phyloP scores from a whole-genome alignment of 2,113 vertebrate species.

The Argyrosomus japonicus region DNA sequence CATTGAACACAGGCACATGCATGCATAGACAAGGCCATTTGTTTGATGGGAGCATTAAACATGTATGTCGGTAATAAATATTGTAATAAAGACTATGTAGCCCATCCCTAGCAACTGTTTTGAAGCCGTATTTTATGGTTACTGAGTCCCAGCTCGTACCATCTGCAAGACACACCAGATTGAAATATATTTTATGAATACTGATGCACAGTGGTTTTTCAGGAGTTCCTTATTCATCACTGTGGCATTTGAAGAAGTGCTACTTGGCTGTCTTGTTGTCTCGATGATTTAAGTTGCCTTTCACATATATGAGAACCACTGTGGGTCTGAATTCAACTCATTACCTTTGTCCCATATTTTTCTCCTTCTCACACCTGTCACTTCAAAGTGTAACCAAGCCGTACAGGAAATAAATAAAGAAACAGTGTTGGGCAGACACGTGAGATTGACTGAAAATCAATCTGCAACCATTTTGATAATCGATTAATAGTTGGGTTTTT shows the following conservation, averaged over 20 bases:
- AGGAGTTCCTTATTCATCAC: slow-evolving; percentile 15
- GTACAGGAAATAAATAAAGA: slow-evolving; percentile 1
- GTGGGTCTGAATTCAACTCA: slow-evolving; percentile 15
- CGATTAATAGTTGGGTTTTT: background rate
- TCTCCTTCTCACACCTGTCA: background rate
- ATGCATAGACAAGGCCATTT: slow-evolving; percentile 35
- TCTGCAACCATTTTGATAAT: background rate
- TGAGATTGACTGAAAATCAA: background rate
- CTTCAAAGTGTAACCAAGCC: background rate
- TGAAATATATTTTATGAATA: slow-evolving; percentile 32
- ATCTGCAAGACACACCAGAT: background rate
- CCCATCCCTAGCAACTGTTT: background rate
- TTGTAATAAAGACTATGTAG: slow-evolving; percentile 31
- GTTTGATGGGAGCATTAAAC: slow-evolving; percentile 58
- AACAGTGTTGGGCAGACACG: background rate
- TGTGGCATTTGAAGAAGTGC: slow-evolving; percentile 9
- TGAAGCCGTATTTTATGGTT: slow-evolving; percentile 24
- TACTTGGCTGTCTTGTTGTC: slow-evolving; percentile 8
- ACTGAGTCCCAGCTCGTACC: background rate
- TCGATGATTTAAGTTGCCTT: slow-evolving; percentile 29
- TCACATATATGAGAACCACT: background rate
- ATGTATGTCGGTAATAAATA: slow-evolving; percentile 54
- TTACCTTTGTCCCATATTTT: slow-evolving; percentile 30
- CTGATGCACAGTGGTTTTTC: slow-evolving; percentile 7
- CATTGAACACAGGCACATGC: slow-evolving; percentile 7